Evolutionary conservation across 2,888 invertebrate genomes (phyloP), one percentile per base, ranked within the genome.

Genomic region (Marronus borbonicus): DNA sequence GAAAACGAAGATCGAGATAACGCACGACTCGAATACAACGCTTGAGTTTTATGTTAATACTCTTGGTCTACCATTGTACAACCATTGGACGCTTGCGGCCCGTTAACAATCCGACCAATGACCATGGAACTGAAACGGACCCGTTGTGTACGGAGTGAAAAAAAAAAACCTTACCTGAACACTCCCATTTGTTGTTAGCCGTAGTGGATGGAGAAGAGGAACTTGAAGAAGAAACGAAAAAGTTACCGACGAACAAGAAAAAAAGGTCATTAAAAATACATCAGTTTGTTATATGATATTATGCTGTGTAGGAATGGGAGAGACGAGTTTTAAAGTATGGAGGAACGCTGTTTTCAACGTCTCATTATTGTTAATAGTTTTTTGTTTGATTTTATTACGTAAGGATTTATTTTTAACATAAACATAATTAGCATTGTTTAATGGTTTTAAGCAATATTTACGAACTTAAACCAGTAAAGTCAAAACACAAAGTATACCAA

Each of bases 61-160:
- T 17, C 64, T n/a, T 44, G 36, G 4, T 20, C 66, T 17, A 49
- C 49, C 44, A 49, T 44, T 49, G 64, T 28, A 76, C 74, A 65
- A 60, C 68, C 76, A 83, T 84, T 84, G 84, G 84, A 76, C 78
- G 83, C 83, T 84, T 77, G 78, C 72, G 84, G 84, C 84, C 77
- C 78, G 79, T 81, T 77, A 79, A 80, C 80, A 81, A 79, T 81
- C 80, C 81, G 78, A 83, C 84, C 84, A 84, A 84, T 84, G 82
- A 79, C 80, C 80, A 80, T 72, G 80, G 78, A 78, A 80, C 75
- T 78, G 76, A 69, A 62, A 64, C 60, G 64, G 69, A 69, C 66
- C 49, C 20, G 55, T 20, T 58, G 55, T 20, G 20, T 58, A 58
- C n/a, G n/a, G 36, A 36, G 17, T 20, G 39, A 17, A 72, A 72